A percentile compares a stretch with the other conserved stretches of the same genome.
phyloP scores from a whole-genome alignment of 2,113 vertebrate species.

The Platysteira castanea region DNA sequence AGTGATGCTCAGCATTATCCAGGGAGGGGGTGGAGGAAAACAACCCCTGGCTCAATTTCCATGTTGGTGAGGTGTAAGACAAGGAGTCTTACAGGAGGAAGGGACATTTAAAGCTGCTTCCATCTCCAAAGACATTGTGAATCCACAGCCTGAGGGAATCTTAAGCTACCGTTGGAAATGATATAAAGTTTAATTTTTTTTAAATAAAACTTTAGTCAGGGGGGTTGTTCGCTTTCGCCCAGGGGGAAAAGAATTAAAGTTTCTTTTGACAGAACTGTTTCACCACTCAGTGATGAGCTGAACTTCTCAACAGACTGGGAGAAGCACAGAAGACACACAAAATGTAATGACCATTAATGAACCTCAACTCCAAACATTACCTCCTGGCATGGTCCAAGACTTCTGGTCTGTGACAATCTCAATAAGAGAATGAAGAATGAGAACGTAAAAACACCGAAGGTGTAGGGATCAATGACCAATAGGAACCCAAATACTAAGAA shows the following conservation, averaged over 20 bases:
- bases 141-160: background rate
- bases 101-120: background rate
- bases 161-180: background rate
- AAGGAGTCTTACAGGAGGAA: background rate
- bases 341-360: background rate
- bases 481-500: background rate
- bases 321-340: background rate
- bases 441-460: background rate
- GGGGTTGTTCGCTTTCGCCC: rapidly evolving
- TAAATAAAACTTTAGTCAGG: background rate
- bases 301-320: background rate
- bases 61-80: background rate
- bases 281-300: background rate
- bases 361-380: background rate
- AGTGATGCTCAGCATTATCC: background rate
- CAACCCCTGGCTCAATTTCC: rapidly evolving
- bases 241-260: too few species aligned
- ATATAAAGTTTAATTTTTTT: background rate
- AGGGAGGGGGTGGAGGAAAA: background rate
- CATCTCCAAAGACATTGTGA: background rate
- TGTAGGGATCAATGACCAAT: background rate
- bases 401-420: background rate
- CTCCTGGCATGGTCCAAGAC: background rate
- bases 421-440: background rate
- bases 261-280: background rate